Percentiles rank a stretch among this genome's conserved stretches.
Conservation (phyloP, 2,888 invertebrate species). For the Orthonevra nobilis region DNA sequence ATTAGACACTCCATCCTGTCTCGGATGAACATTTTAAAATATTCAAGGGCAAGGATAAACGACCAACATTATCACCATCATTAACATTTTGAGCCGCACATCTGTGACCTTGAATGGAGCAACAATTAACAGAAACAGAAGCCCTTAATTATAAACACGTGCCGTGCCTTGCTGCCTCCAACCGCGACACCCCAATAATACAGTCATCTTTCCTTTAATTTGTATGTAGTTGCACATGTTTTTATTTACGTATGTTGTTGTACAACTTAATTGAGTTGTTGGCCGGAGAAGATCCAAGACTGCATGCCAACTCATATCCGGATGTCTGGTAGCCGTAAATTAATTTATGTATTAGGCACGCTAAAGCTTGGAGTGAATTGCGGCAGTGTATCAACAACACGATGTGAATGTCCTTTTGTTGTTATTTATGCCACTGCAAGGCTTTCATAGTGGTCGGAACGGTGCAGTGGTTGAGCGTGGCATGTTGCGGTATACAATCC, state of each 20-base stretch:
- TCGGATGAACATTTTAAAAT: too few species aligned
- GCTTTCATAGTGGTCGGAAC: background rate
- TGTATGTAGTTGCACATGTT: too few species aligned
- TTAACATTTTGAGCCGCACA: too few species aligned
- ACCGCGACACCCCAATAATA: background rate
- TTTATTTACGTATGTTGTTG: conserved; percentile 14
- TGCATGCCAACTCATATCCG: too few species aligned
- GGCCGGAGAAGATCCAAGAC: conserved; percentile 2
- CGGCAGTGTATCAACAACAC: conserved; percentile 22
- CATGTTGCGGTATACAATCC: background rate
- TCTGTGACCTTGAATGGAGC: too few species aligned
- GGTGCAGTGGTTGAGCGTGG: conserved; percentile 8
- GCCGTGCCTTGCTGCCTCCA: too few species aligned
- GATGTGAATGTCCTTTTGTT: conserved; percentile 22
- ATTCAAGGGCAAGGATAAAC: too few species aligned
- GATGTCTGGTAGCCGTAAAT: conserved; percentile 24
- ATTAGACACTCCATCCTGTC: too few species aligned
- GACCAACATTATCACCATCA: too few species aligned
- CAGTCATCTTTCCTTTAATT: background rate
- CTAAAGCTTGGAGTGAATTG: conserved; percentile 23
- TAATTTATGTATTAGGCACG: conserved; percentile 42
- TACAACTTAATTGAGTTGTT: conserved; percentile 43
- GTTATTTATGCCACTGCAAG: conserved; percentile 39
- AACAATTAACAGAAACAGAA: too few species aligned
- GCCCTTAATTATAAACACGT: too few species aligned